These are phyloP conservation scores for Aptenodytes forsteri DNA, from an alignment of 2,113 vertebrate species.

Conservation along the genomic window DNA sequence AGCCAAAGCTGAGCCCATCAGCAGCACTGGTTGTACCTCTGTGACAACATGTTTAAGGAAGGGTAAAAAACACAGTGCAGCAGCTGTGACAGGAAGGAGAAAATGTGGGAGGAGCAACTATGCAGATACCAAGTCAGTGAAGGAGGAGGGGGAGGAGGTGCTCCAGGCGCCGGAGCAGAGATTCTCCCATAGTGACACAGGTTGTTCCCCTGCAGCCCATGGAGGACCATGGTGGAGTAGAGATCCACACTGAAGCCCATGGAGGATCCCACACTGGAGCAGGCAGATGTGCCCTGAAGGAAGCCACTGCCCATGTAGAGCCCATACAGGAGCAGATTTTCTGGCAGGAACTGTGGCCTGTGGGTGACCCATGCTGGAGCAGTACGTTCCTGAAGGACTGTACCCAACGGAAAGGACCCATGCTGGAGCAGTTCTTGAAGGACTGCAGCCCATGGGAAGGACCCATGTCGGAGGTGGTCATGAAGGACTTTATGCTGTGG, in stretches of 20 bases:
- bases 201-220: background rate
- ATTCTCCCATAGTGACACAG: background rate
- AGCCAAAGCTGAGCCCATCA: background rate
- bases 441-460: background rate
- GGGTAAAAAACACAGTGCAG: background rate
- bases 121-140: background rate
- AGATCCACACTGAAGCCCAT: background rate
- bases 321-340: background rate
- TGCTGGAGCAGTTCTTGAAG: background rate
- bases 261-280: background rate
- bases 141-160: background rate
- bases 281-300: background rate
- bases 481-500: background rate
- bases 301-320: background rate
- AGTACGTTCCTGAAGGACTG: background rate
- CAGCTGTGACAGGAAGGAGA: background rate
- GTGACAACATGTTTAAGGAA: background rate
- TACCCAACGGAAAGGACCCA: background rate
- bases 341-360: background rate
- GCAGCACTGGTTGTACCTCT: background rate
- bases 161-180: background rate
- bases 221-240: background rate
- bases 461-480: background rate
- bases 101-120: background rate
- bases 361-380: background rate